Evolutionary conservation across 2,888 invertebrate genomes (phyloP).

Genomic region (Incurvaria masculella): DNA sequence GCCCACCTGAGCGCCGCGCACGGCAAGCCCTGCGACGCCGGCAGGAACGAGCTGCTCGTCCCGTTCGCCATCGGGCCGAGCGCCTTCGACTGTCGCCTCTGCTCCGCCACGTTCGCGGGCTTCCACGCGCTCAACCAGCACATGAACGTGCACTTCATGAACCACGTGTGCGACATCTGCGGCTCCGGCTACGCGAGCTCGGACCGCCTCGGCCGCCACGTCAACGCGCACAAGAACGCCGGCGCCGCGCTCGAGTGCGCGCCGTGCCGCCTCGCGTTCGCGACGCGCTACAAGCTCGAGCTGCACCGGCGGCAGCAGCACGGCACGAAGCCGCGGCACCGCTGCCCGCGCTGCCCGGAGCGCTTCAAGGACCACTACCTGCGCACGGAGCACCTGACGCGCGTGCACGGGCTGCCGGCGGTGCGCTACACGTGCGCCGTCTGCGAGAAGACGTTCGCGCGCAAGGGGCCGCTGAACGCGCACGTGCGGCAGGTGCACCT

Average conservation of each 20-base stretch:
- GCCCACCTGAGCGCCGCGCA: slow-evolving; percentile 27
- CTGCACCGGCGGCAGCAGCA: slow-evolving; percentile 23
- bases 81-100: slow-evolving; percentile 32
- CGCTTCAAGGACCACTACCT: slow-evolving; percentile 34
- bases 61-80: slow-evolving; percentile 33
- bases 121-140: slow-evolving; percentile 40
- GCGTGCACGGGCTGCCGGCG: slow-evolving; percentile 30
- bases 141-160: slow-evolving; percentile 41
- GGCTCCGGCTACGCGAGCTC: slow-evolving; percentile 38
- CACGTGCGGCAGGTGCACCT: slow-evolving; percentile 38
- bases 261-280: slow-evolving; percentile 26
- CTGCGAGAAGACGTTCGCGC: slow-evolving; percentile 34
- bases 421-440: slow-evolving; percentile 36
- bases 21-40: slow-evolving; percentile 21
- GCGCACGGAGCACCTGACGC: slow-evolving; percentile 26
- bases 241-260: slow-evolving; percentile 25
- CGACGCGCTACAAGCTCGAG: slow-evolving; percentile 21
- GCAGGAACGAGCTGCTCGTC: slow-evolving; percentile 30
- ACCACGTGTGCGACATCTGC: slow-evolving; percentile 40
- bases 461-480: slow-evolving; percentile 33
- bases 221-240: slow-evolving; percentile 35
- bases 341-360: slow-evolving; percentile 31
- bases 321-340: slow-evolving; percentile 31
- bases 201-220: slow-evolving; percentile 36
- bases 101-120: slow-evolving; percentile 25